These are phyloP conservation scores for Cataglyphis livida DNA, from an alignment of 2,888 invertebrate species.

Conservation along the genomic window DNA sequence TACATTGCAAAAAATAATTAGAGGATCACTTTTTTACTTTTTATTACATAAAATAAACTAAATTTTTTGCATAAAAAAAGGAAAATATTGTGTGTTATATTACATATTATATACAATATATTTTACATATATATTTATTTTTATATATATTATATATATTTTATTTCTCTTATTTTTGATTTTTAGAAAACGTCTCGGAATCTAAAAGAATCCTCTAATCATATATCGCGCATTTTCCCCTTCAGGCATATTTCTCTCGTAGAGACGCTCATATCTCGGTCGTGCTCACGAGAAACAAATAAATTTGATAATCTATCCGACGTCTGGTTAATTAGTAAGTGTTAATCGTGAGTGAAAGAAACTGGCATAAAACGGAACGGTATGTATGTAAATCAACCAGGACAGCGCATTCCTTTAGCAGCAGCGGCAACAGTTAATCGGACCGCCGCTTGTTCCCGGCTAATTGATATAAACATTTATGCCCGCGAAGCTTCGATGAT, in stretches of 20 bases:
- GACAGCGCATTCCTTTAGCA: slow-evolving; percentile 12
- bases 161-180: background rate
- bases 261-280: too few species aligned
- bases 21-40: background rate
- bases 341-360: slow-evolving; percentile 47
- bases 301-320: slow-evolving; percentile 7
- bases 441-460: background rate
- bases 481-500: slow-evolving; percentile 24
- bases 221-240: background rate
- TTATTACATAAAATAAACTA: background rate
- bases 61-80: background rate
- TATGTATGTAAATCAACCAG: slow-evolving; percentile 33
- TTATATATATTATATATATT: too few species aligned
- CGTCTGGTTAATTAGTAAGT: slow-evolving; percentile 34
- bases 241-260: background rate
- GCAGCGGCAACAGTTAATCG: slow-evolving; percentile 27
- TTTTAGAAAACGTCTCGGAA: background rate
- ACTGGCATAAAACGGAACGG: slow-evolving; percentile 6
- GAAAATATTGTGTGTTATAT: background rate
- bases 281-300: background rate
- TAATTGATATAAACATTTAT: slow-evolving; percentile 52
- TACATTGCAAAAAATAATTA: background rate
- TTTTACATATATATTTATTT: too few species aligned
- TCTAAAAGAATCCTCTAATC: background rate
- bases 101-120: background rate